A percentile compares a stretch with the other conserved stretches of the same genome.
phyloP scores from a whole-genome alignment of 2,888 invertebrate genomes.

The Xiphydria camelus region DNA sequence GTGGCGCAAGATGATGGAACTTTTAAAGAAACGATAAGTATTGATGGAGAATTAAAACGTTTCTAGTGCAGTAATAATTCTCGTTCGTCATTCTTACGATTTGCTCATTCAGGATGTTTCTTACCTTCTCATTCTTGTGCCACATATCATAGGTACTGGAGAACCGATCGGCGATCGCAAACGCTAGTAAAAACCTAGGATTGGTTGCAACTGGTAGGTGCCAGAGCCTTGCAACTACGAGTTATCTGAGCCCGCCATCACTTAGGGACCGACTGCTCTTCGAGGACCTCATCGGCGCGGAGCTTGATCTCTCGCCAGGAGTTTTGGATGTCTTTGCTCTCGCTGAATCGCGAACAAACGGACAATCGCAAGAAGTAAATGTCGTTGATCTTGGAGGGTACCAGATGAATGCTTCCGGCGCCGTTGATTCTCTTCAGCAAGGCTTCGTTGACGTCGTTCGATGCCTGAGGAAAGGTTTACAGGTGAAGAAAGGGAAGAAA shows the following conservation, averaged over 20 bases:
- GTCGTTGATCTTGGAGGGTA: slow-evolving; percentile 85
- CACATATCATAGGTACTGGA: not conserved
- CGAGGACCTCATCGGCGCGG: slow-evolving; percentile 71
- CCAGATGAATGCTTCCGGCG: slow-evolving; percentile 88
- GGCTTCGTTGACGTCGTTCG: slow-evolving; percentile 80
- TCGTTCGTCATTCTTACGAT: no score
- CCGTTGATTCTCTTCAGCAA: slow-evolving; percentile 85
- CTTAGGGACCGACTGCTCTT: slow-evolving; percentile 53
- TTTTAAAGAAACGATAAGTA: no score
- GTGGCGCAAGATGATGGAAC: no score
- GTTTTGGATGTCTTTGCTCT: slow-evolving; percentile 77
- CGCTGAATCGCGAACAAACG: slow-evolving; percentile 83
- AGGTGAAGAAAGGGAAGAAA: not conserved
- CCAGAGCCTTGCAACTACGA: slow-evolving; percentile 46
- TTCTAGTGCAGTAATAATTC: no score
- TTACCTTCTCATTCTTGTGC: no score
- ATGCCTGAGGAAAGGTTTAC: slow-evolving; percentile 59
- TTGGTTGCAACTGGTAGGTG: slow-evolving; percentile 52
- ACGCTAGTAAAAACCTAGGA: slow-evolving; percentile 34
- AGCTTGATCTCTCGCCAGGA: slow-evolving; percentile 87
- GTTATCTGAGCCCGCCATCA: slow-evolving; percentile 56
- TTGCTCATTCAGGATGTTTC: no score
- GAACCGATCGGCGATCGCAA: not conserved
- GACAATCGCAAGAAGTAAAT: slow-evolving; percentile 87
- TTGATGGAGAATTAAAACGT: no score